Evolutionary conservation across 2,113 vertebrate species (phyloP), one percentile per base, ranked within the genome.

Genomic region (Oplegnathus fasciatus): DNA sequence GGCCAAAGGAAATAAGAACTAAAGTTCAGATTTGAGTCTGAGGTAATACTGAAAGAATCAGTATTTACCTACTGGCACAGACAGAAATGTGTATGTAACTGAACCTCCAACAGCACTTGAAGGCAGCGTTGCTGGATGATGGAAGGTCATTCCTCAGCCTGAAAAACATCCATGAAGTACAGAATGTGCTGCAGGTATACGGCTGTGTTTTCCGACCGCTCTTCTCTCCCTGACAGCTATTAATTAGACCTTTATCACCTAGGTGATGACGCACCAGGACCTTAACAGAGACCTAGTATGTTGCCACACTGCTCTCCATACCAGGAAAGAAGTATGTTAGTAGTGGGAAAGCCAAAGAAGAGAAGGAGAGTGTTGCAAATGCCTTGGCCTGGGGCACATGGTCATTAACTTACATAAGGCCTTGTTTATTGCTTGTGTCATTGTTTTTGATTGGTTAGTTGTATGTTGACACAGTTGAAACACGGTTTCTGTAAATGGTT

Each of bases 111-210:
- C 42, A 37, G 62, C 30, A 32, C 50, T 28, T 30, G 26, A 44
- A 58, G 66, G 44, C 40, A 0, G 55, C 1, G 10, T 9, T 66
- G 50, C 52, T 28, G 62, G 54, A 57, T 68, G 61, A 72, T 62
- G 7, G 46, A 82, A 32, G 30, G 24, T 52, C 52, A 60, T 46
- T 78, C 30, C 8, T 48, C 9, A 32, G 37, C 20, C 54, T 52
- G 62, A 77, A 82, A 54, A 91, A 75, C 82, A 80, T 30, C 1
- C 0, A 0, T 34, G 1, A 62, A 86, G 88, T 62, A 91, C 87
- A 89, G 61, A 88, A 86, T 89, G 90, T 89, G 37, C 88, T 52
- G 40, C 65, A 75, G 79, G 37, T 85, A n/a, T n/a, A 24, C 24
- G 26, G 28, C 24, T 46, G 30, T 66, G 55, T 70, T 75, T 28